phyloP scores from a whole-genome alignment of 1,140 invertebrate species.

The Papilio aristodemus region DNA sequence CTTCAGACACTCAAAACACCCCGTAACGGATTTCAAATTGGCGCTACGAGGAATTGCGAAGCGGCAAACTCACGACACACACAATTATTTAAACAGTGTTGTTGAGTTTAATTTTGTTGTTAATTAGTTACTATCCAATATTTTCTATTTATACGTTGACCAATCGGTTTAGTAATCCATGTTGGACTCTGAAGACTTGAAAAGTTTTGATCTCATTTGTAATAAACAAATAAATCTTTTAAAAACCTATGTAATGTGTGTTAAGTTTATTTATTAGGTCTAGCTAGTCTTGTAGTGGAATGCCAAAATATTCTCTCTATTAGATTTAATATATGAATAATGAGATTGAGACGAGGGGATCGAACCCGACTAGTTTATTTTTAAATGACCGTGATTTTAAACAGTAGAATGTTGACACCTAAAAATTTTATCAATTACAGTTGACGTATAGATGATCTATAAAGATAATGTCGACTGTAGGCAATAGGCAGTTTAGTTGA shows the following conservation, averaged over 20 bases:
- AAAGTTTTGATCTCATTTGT: no score
- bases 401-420: neutral
- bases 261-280: neutral
- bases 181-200: no score
- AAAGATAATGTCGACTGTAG: slow-evolving; percentile 30
- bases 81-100: neutral
- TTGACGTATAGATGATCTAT: slow-evolving; percentile 19
- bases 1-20: slow-evolving; percentile 23
- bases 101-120: neutral
- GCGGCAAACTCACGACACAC: neutral
- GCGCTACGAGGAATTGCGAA: slow-evolving; percentile 9
- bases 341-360: neutral
- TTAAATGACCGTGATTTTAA: neutral
- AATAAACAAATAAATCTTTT: neutral
- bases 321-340: no score
- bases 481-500: slow-evolving; percentile 29
- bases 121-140: neutral
- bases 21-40: slow-evolving; percentile 22
- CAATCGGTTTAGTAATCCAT: no score
- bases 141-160: neutral
- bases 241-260: neutral
- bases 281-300: neutral
- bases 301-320: no score
- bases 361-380: neutral
- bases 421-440: slow-evolving; percentile 19